Evolutionary conservation across 2,113 vertebrate species (phyloP).

Genomic region (Eulacestoma nigropectus): DNA sequence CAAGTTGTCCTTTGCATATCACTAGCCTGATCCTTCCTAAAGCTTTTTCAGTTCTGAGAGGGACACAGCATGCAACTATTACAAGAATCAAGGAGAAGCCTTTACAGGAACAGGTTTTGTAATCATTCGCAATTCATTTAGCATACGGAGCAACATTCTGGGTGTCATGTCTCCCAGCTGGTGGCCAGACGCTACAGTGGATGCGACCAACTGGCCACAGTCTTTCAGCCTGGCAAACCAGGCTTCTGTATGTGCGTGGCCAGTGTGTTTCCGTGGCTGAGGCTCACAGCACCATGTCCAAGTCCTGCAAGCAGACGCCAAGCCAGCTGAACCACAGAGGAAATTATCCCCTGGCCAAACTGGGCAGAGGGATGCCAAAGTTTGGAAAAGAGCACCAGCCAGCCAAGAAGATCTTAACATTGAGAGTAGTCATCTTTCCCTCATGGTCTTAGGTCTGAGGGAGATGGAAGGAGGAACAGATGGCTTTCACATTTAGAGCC

Average conservation of each 20-base stretch:
- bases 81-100: constrained; percentile 21
- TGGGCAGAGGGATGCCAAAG: neutral
- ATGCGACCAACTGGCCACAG: constrained; percentile 31
- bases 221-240: constrained; percentile 25
- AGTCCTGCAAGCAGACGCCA: neutral
- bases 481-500: neutral
- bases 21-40: neutral
- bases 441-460: neutral
- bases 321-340: constrained; percentile 30
- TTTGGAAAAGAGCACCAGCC: neutral
- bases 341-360: constrained; percentile 5
- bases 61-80: neutral
- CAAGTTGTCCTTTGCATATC: neutral
- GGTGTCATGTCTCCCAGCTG: constrained; percentile 52
- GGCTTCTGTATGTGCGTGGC: neutral
- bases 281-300: neutral
- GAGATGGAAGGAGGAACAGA: neutral
- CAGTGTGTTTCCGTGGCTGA: neutral
- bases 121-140: constrained; percentile 48
- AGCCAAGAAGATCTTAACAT: neutral
- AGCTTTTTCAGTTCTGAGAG: neutral
- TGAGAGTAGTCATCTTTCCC: neutral
- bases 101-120: constrained; percentile 38
- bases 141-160: constrained; percentile 51
- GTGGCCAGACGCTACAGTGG: constrained; percentile 32